Evolutionary conservation across 1,140 invertebrate species (phyloP).

Genomic region (Orius insidiosus): DNA sequence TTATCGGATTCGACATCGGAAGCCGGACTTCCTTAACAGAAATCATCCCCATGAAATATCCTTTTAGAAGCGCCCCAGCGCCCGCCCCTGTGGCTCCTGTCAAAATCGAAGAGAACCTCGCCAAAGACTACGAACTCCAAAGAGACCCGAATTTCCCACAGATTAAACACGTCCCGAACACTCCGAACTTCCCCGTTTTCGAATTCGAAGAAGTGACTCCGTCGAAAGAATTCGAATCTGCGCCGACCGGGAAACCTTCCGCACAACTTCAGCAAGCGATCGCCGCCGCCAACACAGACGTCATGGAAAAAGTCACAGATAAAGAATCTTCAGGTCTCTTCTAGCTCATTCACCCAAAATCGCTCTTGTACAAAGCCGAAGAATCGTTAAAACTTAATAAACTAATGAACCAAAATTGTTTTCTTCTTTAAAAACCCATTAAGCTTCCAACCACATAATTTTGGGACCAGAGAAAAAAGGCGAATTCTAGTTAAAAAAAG

Average conservation of each 20-base stretch:
- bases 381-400: neutral
- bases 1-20: constrained; percentile 12
- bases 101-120: neutral
- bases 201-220: neutral
- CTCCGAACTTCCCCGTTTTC: neutral
- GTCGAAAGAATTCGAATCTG: neutral
- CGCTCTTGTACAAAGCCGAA: neutral
- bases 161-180: neutral
- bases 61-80: neutral
- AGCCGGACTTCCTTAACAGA: neutral
- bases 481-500: too few species aligned
- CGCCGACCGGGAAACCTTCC: neutral
- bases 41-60: neutral
- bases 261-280: too few species aligned
- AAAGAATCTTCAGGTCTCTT: too few species aligned
- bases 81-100: neutral
- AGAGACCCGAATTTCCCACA: constrained; percentile 4
- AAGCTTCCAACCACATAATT: too few species aligned
- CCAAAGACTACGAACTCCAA: neutral
- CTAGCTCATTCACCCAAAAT: constrained; percentile 6
- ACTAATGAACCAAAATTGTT: neutral
- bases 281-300: too few species aligned
- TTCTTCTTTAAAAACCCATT: neutral
- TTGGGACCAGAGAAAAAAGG: too few species aligned
- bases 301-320: too few species aligned